Percentiles rank a stretch among this genome's conserved stretches.
These are phyloP conservation scores for Lithophane ornitopus DNA, from an alignment of 2,888 invertebrate species.

Conservation along the genomic window DNA sequence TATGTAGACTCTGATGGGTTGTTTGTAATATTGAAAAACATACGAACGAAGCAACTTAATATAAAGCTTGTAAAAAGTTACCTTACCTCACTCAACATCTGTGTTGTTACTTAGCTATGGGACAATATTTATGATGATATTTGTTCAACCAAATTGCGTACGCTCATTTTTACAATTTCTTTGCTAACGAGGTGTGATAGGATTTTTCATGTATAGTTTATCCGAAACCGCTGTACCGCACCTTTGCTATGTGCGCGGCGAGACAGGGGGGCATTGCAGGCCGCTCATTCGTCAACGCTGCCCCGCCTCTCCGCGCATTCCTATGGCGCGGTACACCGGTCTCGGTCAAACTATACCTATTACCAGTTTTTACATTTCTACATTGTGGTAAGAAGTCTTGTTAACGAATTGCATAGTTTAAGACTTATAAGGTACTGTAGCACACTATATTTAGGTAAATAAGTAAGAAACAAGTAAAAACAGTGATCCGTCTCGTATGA, in stretches of 20 bases:
- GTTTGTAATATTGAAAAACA: not conserved
- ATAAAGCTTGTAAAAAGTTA: not conserved
- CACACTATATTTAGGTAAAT: conserved; percentile 29
- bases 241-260: no score
- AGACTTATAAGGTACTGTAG: not conserved
- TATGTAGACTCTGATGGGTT: conserved; percentile 23
- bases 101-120: not conserved
- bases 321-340: no score
- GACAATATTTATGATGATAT: not conserved
- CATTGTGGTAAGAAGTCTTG: not conserved
- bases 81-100: not conserved
- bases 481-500: conserved; percentile 62
- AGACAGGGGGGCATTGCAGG: no score
- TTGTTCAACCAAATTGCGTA: not conserved
- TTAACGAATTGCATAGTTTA: not conserved
- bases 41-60: not conserved
- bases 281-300: no score
- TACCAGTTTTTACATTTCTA: no score
- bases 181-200: no score
- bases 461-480: conserved; percentile 44
- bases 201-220: no score
- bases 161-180: not conserved
- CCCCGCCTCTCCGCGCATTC: no score
- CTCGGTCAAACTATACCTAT: no score
- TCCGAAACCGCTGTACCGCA: no score